These are phyloP conservation scores for Pipistrellus kuhlii DNA, from an alignment of 2,797 vertebrate species.

Conservation along the genomic window DNA sequence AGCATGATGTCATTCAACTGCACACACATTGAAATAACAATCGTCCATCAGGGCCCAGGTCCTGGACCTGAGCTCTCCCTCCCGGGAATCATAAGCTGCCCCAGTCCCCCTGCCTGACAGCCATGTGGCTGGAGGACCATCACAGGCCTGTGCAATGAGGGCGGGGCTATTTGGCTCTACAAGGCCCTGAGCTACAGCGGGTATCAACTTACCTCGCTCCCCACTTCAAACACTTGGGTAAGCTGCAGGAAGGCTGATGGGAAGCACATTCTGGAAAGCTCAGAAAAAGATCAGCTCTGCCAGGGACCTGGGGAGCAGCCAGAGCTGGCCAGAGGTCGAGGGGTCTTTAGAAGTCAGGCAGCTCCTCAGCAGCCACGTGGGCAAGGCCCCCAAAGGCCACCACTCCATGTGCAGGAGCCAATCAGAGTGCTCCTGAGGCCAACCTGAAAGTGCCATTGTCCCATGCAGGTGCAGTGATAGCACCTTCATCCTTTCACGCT, in stretches of 20 bases:
- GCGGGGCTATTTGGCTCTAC: neutral
- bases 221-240: slow-evolving; percentile 66
- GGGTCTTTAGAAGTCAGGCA: slow-evolving; percentile 47
- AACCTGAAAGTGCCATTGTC: neutral
- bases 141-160: slow-evolving; percentile 60
- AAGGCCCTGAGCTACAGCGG: slow-evolving; percentile 27
- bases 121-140: neutral
- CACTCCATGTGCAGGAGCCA: neutral
- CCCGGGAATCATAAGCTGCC: slow-evolving; percentile 53
- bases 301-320: slow-evolving; percentile 46
- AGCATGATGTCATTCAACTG: slow-evolving; percentile 83
- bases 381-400: neutral
- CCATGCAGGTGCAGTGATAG: accelerated
- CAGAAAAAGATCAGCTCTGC: slow-evolving; percentile 54
- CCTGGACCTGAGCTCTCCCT: slow-evolving; percentile 49
- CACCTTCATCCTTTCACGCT: accelerated
- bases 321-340: slow-evolving; percentile 41
- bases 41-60: slow-evolving; percentile 36
- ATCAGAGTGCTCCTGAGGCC: neutral
- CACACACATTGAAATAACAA: slow-evolving; percentile 78
- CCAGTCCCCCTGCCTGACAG: slow-evolving; percentile 26
- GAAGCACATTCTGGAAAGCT: slow-evolving; percentile 63
- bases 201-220: slow-evolving; percentile 71
- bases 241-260: slow-evolving; percentile 51
- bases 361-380: neutral